Percentiles rank a stretch among this genome's conserved stretches.
These are phyloP conservation scores for Battus philenor DNA, from an alignment of 1,140 invertebrate species.

Conservation along the genomic window DNA sequence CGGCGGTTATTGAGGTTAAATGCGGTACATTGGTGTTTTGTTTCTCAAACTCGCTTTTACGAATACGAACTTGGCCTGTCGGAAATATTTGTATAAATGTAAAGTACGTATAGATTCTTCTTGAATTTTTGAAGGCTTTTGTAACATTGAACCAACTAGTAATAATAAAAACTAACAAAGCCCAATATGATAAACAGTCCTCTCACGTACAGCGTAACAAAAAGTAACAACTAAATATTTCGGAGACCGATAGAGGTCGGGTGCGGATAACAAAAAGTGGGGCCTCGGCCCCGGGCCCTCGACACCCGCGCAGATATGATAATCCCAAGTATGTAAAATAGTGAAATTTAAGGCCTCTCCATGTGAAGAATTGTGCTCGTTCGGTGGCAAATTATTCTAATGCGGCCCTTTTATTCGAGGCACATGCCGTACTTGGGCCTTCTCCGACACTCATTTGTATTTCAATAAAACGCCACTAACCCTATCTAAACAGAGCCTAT, in stretches of 20 bases:
- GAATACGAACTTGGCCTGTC: conserved; percentile 1
- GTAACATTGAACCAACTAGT: no score
- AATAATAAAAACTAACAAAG: conserved; percentile 23
- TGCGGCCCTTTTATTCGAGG: conserved; percentile 70
- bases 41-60: conserved; percentile 25
- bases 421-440: conserved; percentile 55
- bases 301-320: conserved; percentile 68
- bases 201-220: conserved; percentile 65
- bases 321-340: conserved; percentile 74
- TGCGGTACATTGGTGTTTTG: conserved; percentile 40
- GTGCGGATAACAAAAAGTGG: conserved; percentile 62
- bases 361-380: conserved; percentile 73
- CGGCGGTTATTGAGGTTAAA: conserved; percentile 37
- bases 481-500: conserved; percentile 68
- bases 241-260: conserved; percentile 66
- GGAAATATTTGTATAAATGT: no score
- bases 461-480: conserved; percentile 70
- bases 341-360: conserved; percentile 73
- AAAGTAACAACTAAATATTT: conserved; percentile 75
- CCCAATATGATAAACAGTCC: conserved; percentile 51
- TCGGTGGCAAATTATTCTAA: conserved; percentile 72
- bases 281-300: conserved; percentile 33
- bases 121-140: no score
- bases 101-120: no score
- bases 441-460: conserved; percentile 67